Base-by-base conservation (phyloP, 2,113 vertebrate genomes). In the Rousettus leschenaultii region DNA sequence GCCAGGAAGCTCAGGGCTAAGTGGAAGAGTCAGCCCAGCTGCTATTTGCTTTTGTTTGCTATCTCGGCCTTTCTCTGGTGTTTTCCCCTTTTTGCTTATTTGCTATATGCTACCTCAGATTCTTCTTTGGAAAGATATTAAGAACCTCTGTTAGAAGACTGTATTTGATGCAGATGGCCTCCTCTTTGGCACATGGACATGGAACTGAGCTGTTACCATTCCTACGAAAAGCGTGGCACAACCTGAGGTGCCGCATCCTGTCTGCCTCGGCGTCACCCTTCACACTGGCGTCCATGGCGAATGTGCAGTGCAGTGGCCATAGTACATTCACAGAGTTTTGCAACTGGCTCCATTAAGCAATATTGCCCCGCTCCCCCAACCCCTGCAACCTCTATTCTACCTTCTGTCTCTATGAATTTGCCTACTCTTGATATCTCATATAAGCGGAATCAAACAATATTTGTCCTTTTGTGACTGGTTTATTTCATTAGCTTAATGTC, bases 171-270 rank as follows among this genome's bases (percentile, higher is more conserved):
- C 21, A 9, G 8, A 74, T 40, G 22, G 21, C 13, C 14, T 33
- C 75, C 26, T 80, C 43, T 83, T 24, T 18, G 7, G 71, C 21
- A 21, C 13, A 0, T 0, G 22, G 45, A 18, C 1, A 0, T 0
- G 75, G 40, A 19, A 8, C 28, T 1, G 1, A 68, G 70, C 65
- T 2, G 0, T 45, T 15, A 0, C 59, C 48, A 45, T 59, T 77
- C 33, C 8, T 6, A 2, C 10, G 2, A 13, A 24, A 30, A 35
- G 80, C 26, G 6, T 9, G 19, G 66, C 45, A 1, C n/a, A 30
- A 28, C 38, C 78, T 6, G 51, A 40, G 70, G 24, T 38, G 45
- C 16, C 0, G 0, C 7, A 2, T 38, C 0, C 0, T 13, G 24
- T 19, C 43, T 33, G n/a, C 55, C 13, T 63, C 19, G 0, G 1